A percentile compares a stretch with the other conserved stretches of the same genome.
Conservation (phyloP, 2,113 vertebrate genomes). For the Glaucidium brasilianum region DNA sequence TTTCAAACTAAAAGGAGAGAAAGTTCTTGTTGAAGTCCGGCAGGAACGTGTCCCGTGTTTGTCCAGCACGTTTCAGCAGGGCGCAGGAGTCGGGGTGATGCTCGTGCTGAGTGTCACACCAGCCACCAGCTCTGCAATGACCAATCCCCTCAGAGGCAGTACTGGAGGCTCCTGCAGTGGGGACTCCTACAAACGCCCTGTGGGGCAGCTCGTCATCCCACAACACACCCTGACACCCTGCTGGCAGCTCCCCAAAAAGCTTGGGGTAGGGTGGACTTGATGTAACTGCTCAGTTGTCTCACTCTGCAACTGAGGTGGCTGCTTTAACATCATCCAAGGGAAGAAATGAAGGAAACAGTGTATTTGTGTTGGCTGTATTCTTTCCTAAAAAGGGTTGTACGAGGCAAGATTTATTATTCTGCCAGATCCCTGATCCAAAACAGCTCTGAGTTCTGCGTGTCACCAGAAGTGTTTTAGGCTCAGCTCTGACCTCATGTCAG, state of each 20-base stretch:
- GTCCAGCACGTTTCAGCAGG: not conserved
- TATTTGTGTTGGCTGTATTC: not conserved
- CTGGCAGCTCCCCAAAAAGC: not conserved
- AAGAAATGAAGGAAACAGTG: not conserved
- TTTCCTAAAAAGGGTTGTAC: not conserved
- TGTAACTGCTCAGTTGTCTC: not conserved
- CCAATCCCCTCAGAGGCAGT: not conserved
- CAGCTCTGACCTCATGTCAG: not conserved
- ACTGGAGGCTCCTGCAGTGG: not conserved
- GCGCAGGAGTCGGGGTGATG: not conserved
- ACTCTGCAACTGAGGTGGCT: rapidly evolving
- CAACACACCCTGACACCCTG: rapidly evolving
- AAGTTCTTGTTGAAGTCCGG: not conserved
- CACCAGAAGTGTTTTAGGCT: not conserved
- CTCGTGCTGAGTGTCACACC: rapidly evolving
- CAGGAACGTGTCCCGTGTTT: not conserved
- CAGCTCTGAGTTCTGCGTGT: not conserved
- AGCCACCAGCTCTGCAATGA: not conserved
- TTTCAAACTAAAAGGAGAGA: conserved; percentile 79
- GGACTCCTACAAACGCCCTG: not conserved
- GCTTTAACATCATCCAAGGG: not conserved
- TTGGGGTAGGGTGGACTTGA: not conserved
- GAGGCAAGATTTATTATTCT: not conserved
- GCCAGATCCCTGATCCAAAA: not conserved
- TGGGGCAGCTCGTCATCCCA: not conserved